Percentiles rank a stretch among this genome's conserved stretches.
phyloP scores from a whole-genome alignment of 2,113 vertebrate species.

The Apteryx mantelli region DNA sequence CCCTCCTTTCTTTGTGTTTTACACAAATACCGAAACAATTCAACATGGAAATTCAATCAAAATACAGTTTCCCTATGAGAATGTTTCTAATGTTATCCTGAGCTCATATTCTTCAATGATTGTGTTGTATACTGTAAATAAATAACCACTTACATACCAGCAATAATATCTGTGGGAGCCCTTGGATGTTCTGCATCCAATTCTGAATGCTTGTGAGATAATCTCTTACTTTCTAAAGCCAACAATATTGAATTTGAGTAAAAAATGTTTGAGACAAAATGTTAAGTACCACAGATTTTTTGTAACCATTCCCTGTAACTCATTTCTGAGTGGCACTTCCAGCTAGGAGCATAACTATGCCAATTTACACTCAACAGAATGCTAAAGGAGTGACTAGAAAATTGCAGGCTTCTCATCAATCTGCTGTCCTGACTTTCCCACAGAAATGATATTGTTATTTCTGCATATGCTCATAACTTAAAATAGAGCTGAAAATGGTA shows the following conservation, averaged over 20 bases:
- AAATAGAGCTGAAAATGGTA: slow-evolving; percentile 4
- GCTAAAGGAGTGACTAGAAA: slow-evolving; percentile 31
- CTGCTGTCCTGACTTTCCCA: slow-evolving; percentile 23
- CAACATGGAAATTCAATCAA: neutral
- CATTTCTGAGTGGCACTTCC: neutral
- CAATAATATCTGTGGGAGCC: neutral
- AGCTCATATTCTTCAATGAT: neutral
- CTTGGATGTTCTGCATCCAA: neutral
- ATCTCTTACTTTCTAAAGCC: neutral
- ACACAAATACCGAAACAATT: neutral
- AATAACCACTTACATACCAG: neutral
- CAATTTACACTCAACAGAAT: slow-evolving; percentile 39
- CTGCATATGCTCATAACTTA: slow-evolving; percentile 34
- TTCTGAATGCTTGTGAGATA: neutral
- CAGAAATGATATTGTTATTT: slow-evolving; percentile 30
- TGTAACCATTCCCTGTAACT: neutral
- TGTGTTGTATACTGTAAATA: neutral
- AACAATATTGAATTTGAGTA: neutral
- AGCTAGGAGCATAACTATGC: slow-evolving; percentile 1
- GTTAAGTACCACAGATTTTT: neutral
- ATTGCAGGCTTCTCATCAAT: slow-evolving; percentile 47
- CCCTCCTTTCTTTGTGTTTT: neutral
- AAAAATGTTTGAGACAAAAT: neutral
- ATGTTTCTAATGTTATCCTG: neutral
- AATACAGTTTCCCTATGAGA: neutral